Evolutionary conservation across 2,797 vertebrate species (phyloP).

Genomic region (Liasis olivaceus): DNA sequence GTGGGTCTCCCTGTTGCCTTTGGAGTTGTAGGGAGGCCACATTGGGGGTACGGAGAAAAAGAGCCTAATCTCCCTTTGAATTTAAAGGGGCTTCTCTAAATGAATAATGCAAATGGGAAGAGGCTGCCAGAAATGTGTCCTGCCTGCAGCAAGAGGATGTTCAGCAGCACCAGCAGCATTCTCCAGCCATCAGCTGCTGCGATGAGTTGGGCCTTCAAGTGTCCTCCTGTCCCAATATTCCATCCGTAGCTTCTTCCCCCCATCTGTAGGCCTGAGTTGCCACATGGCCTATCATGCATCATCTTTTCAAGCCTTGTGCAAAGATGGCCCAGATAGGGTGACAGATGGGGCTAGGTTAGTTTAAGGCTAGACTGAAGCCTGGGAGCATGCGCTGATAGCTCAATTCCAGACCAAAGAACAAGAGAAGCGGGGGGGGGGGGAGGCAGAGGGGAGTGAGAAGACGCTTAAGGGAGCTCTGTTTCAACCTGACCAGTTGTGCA

Average conservation of each 20-base stretch:
- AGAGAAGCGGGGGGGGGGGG: background rate
- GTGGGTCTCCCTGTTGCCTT: conserved; percentile 77
- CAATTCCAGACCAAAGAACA: conserved; percentile 32
- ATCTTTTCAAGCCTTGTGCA: conserved; percentile 70
- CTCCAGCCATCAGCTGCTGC: conserved; percentile 70
- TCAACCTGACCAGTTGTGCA: background rate
- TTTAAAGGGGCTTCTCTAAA: conserved; percentile 71
- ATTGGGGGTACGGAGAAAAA: conserved; percentile 41
- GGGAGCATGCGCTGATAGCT: conserved; percentile 49
- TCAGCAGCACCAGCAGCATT: conserved; percentile 42
- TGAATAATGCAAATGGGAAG: conserved; percentile 63
- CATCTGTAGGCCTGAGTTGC: conserved; percentile 35
- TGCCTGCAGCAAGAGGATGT: conserved; percentile 62
- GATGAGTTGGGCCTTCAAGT: conserved; percentile 69
- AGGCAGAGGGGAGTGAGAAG: background rate
- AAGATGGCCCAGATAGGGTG: conserved; percentile 64
- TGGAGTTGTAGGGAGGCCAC: conserved; percentile 65
- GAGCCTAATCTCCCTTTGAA: conserved; percentile 68
- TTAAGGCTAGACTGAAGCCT: conserved; percentile 57
- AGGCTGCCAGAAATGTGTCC: conserved; percentile 65
- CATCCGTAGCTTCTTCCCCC: conserved; percentile 45
- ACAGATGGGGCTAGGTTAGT: conserved; percentile 76
- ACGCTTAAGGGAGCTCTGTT: background rate
- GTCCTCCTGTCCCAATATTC: conserved; percentile 72
- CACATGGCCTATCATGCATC: conserved; percentile 68